Percentiles rank a stretch among this genome's conserved stretches.
phyloP scores from a whole-genome alignment of 2,797 vertebrate genomes.

The Anguilla obscura region DNA sequence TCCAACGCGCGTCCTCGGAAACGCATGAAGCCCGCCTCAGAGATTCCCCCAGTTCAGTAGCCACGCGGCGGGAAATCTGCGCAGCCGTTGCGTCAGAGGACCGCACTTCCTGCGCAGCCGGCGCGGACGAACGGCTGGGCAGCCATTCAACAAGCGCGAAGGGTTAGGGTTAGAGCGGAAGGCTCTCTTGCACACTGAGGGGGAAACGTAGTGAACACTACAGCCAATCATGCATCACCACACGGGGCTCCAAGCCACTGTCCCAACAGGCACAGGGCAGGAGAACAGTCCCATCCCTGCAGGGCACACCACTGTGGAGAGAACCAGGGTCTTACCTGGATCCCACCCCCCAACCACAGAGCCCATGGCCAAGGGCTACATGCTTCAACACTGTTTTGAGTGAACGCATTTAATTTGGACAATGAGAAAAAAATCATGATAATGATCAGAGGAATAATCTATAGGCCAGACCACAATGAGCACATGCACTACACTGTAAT shows the following conservation, averaged over 20 bases:
- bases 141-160: background rate
- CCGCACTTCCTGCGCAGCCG: background rate
- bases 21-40: background rate
- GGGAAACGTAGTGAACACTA: background rate
- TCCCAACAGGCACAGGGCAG: background rate
- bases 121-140: background rate
- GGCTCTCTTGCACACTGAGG: background rate
- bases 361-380: background rate
- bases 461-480: background rate
- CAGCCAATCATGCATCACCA: background rate
- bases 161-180: too few species aligned
- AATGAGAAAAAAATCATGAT: constrained; percentile 1
- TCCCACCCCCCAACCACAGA: background rate
- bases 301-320: background rate
- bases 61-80: too few species aligned
- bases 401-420: background rate
- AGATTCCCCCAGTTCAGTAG: background rate
- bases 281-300: background rate
- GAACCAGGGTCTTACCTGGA: background rate
- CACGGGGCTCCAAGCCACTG: background rate
- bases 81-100: background rate
- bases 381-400: background rate
- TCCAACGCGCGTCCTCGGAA: background rate
- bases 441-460: background rate
- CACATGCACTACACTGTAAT: background rate